Percentiles rank a stretch among this genome's conserved stretches.
These are phyloP conservation scores for Xenopus borealis DNA, from an alignment of 2,113 vertebrate genomes.

Conservation along the genomic window DNA sequence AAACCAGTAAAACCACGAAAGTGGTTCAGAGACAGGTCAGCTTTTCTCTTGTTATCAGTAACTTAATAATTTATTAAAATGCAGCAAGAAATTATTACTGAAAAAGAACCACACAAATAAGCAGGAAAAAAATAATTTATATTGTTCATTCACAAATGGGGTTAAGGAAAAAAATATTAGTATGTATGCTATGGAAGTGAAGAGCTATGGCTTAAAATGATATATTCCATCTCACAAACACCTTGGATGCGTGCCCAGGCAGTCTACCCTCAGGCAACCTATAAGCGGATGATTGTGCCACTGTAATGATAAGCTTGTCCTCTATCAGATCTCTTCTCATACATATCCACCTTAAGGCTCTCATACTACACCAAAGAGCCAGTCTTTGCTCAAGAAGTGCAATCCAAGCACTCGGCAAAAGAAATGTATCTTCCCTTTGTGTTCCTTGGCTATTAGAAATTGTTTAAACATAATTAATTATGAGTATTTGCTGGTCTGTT, in stretches of 20 bases:
- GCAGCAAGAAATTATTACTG: too few species aligned
- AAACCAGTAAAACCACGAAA: too few species aligned
- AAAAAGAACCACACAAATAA: too few species aligned
- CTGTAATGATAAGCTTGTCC: background rate
- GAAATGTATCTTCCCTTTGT: conserved; percentile 34
- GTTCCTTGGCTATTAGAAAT: conserved; percentile 43
- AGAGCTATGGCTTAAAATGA: background rate
- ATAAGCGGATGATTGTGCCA: background rate
- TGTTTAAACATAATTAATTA: conserved; percentile 49
- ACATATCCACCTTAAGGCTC: conserved; percentile 11
- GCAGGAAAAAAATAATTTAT: too few species aligned
- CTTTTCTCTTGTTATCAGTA: too few species aligned
- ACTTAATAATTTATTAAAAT: too few species aligned
- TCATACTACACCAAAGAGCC: conserved; percentile 42
- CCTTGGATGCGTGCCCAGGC: background rate
- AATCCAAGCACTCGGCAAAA: conserved; percentile 50
- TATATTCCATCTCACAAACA: background rate
- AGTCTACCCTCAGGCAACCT: background rate
- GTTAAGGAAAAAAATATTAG: too few species aligned
- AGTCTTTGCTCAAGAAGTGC: conserved; percentile 32
- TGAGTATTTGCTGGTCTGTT: conserved; percentile 21
- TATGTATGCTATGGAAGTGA: too few species aligned
- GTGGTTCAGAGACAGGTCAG: too few species aligned
- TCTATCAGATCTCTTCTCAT: conserved; percentile 20
- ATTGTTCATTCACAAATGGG: too few species aligned